Evolutionary conservation across 2,113 vertebrate species (phyloP), one percentile per base, ranked within the genome.

Genomic region (Ifrita kowaldi): DNA sequence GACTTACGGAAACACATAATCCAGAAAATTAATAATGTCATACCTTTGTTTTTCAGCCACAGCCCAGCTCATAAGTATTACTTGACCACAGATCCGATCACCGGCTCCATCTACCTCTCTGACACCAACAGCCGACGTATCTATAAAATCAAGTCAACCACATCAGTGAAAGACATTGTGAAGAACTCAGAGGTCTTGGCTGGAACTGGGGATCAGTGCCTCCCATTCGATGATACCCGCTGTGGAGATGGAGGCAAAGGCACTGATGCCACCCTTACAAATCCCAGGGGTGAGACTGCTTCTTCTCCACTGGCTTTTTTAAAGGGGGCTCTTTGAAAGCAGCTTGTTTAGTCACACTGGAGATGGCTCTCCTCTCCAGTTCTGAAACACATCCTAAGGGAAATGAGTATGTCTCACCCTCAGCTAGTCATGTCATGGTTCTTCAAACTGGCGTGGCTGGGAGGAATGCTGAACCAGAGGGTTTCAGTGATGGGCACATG

Each of bases 41-140:
- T 95, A 32, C 78, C 83, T 91, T 97, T 98, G 75, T 96, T 93
- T 98, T 97, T 57, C 97, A 99, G 99, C 97, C 99, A 99, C 98
- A 99, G 99, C 90, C 99, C 99, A 3, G 98, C 99, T 24, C 99
- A 99, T 84, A 99, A 99, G 87, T 99, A 99, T 98, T 99, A 99
- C 98, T 97, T 99, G 98, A 98, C 99, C 68, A 98, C 98, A 67
- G 99, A 99, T 97, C 98, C 99, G 1, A 98, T 99, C 96, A 98
- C 98, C 0, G 98, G 99, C 53, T 98, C 98, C 11, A 98, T 99
- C 93, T 99, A 99, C 97, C 98, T 99, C 37, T 99, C 99, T 0
- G 99, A 99, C 97, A 99, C 99, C 97, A 99, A 98, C 98, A 99
- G 98, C 98, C 98, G 99, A 82, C 98, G 99, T 53, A 99, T 99